These are phyloP conservation scores for Nemapogon koenigi DNA, from an alignment of 2,888 invertebrate species.

Conservation along the genomic window DNA sequence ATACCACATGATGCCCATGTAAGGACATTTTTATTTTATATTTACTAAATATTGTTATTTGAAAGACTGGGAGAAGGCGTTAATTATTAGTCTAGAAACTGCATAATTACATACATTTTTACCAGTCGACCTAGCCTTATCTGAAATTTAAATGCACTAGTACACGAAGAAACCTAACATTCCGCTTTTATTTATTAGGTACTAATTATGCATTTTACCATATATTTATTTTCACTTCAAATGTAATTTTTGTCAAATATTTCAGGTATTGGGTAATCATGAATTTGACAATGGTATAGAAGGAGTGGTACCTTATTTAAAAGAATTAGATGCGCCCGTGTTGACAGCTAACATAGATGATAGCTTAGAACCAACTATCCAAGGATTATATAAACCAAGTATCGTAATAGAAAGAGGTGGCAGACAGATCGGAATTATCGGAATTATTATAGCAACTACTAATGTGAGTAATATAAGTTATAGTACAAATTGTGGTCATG, in stretches of 20 bases:
- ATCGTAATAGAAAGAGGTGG: constrained; percentile 69
- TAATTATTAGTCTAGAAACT: no score
- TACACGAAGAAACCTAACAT: no score
- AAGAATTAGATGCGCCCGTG: constrained; percentile 69
- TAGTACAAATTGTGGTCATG: no score
- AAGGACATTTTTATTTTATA: no score
- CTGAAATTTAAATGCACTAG: no score
- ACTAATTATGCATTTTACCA: neutral
- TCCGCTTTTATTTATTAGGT: no score
- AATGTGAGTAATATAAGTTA: constrained; percentile 37
- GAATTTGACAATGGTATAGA: constrained; percentile 82
- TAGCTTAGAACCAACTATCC: constrained; percentile 70
- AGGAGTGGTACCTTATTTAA: constrained; percentile 75
- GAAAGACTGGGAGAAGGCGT: no score
- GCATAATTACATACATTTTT: no score
- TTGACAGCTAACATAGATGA: constrained; percentile 79
- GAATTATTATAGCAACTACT: constrained; percentile 63
- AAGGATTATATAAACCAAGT: constrained; percentile 70
- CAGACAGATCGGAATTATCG: constrained; percentile 78
- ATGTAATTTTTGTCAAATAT: no score
- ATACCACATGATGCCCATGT: constrained; percentile 81
- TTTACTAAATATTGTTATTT: no score
- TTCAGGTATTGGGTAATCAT: constrained; percentile 83
- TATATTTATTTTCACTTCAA: no score
- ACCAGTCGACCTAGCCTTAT: no score